A percentile compares a stretch with the other conserved stretches of the same genome.
phyloP scores from a whole-genome alignment of 2,113 vertebrate species.

The Ptyas mucosa region DNA sequence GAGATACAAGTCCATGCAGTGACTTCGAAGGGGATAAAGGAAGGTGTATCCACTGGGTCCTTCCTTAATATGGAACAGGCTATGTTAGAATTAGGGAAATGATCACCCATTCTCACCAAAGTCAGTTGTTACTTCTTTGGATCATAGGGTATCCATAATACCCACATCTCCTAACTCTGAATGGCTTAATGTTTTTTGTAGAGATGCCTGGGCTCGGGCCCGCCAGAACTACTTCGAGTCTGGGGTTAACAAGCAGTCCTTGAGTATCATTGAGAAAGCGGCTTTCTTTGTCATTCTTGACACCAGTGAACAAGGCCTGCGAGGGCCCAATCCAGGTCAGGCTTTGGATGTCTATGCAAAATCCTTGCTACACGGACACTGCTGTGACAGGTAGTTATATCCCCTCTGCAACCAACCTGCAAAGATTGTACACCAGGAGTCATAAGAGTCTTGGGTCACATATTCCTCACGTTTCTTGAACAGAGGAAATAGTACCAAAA shows the following conservation, averaged over 20 bases:
- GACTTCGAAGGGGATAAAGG: not conserved
- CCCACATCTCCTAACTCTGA: not conserved
- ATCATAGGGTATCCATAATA: not conserved
- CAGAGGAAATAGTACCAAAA: not conserved
- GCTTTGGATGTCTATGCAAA: constrained; percentile 82
- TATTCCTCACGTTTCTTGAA: not conserved
- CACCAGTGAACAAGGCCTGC: constrained; percentile 75
- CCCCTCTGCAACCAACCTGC: not conserved
- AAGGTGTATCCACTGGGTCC: not conserved
- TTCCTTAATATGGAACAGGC: not conserved
- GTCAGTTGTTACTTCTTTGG: not conserved
- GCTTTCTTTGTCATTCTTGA: constrained; percentile 86
- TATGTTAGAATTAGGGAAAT: not conserved
- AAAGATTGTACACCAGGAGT: not conserved
- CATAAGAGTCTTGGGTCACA: not conserved
- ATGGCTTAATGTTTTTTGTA: constrained; percentile 37
- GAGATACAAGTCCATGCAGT: not conserved
- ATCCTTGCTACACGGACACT: constrained; percentile 80
- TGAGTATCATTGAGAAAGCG: constrained; percentile 81
- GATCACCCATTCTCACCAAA: not conserved
- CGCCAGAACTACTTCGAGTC: constrained; percentile 73
- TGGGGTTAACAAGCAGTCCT: constrained; percentile 70
- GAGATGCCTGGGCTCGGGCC: constrained; percentile 81
- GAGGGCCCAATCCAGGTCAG: constrained; percentile 69
- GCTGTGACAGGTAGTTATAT: constrained; percentile 80